Base-by-base conservation (phyloP, 1,140 invertebrate genomes). In the Penaeus japonicus region DNA sequence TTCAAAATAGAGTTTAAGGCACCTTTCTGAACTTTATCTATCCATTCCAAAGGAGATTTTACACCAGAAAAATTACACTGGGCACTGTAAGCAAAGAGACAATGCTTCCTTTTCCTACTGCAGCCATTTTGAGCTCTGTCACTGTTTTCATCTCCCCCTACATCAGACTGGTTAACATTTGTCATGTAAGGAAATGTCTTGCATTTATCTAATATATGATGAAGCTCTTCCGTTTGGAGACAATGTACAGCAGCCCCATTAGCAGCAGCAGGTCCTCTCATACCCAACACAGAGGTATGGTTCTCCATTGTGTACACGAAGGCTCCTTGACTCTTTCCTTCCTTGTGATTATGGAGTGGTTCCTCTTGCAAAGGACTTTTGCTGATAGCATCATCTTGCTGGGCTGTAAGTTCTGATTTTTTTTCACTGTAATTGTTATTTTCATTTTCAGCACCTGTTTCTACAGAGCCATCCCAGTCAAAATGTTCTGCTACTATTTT, bases 11-110 rank as follows among this genome's bases (percentile, higher is more conserved):
- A n/a, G 39, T 79, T 86, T 3, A 97, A 93, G 73, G 92, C 94
- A 20, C 95, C 94, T 89, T 94, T 92, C 91, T 96, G 95, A 7
- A 96, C 93, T 32, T 93, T 92, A 54, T 94, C 87, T 65, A 98
- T 95, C 94, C 96, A 96, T 1, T 94, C 90, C 20, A 98, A 91
- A 0, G 97, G 96, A 92, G 97, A 97, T 92, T 98, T 99, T 62
- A 94, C 94, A 17, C 98, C 98, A 91, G 96, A 97, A 92, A 98
- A 99, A 93, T 99, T 99, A 91, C 97, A 98, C 92, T 99, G 97
- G 0, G 97, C 98, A 1, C 98, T 96, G 92, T 96, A 98, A 1
- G 95, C 96, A 91, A 99, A 95, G 27, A 99, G 93, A 20, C 95
- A 95, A 91, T 95, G 84, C 7, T 24, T 79, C 30, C 70, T 87